A percentile compares a stretch with the other conserved stretches of the same genome.
Conservation (phyloP, 1,140 invertebrate species). For the Coelopa frigida region DNA sequence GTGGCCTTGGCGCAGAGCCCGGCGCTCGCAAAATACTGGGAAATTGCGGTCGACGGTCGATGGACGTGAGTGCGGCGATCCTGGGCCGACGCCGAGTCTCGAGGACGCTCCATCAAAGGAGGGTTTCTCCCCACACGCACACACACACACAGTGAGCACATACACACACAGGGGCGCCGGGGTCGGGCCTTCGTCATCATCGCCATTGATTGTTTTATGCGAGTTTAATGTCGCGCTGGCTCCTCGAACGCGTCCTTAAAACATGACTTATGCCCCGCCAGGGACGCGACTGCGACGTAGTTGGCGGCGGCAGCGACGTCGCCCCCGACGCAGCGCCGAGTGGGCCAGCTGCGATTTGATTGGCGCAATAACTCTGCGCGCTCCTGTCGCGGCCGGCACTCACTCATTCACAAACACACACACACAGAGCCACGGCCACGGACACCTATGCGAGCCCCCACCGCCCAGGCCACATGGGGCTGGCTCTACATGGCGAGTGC, state of each 20-base stretch:
- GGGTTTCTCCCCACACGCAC: not conserved
- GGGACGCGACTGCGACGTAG: not conserved
- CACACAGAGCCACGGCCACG: not conserved
- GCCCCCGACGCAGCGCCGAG: not conserved
- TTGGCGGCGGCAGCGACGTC: no score
- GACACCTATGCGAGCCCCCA: not conserved
- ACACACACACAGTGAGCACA: not conserved
- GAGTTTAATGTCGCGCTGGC: conserved; percentile 43
- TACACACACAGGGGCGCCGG: not conserved
- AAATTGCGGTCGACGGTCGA: no score
- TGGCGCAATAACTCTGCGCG: conserved; percentile 7
- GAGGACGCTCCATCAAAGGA: no score
- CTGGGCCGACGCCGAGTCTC: no score
- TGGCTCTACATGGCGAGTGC: no score
- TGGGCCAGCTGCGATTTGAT: conserved; percentile 7
- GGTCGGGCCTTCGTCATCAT: not conserved
- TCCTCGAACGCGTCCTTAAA: not conserved
- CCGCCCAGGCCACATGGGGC: no score
- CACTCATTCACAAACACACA: not conserved
- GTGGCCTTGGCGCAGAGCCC: conserved; percentile 16
- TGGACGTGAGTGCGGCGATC: no score
- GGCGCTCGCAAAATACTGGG: conserved; percentile 12
- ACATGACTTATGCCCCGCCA: no score
- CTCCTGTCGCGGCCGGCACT: not conserved
- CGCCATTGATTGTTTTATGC: conserved; percentile 42